Evolutionary conservation across 2,888 invertebrate species (phyloP).

Genomic region (Latrodectus hesperus): DNA sequence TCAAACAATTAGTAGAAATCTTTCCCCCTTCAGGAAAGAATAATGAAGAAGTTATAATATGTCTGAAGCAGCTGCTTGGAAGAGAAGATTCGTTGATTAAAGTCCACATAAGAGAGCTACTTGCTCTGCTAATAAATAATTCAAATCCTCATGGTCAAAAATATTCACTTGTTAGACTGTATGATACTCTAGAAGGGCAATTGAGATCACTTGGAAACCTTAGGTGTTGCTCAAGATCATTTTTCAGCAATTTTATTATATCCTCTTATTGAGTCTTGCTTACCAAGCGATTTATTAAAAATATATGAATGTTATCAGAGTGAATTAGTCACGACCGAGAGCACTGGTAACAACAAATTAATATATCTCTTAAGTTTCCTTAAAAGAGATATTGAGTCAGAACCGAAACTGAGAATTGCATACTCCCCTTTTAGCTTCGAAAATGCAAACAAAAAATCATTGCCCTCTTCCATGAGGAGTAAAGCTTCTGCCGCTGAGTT

Average conservation of each 20-base stretch:
- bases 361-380: too few species aligned
- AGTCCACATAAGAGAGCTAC: neutral
- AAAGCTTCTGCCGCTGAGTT: too few species aligned
- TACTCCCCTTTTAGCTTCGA: neutral
- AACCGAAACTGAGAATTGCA: too few species aligned
- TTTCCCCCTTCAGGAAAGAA: conserved; percentile 4
- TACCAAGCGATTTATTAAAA: neutral
- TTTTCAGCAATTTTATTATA: neutral
- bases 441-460: neutral
- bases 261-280: neutral
- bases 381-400: too few species aligned
- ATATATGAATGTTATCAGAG: too few species aligned
- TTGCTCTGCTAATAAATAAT: neutral
- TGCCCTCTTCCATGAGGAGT: too few species aligned
- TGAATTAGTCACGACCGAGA: too few species aligned
- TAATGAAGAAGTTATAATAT: conserved; percentile 2
- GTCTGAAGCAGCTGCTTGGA: neutral
- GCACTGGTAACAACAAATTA: too few species aligned
- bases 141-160: too few species aligned
- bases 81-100: neutral
- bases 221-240: neutral
- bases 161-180: too few species aligned
- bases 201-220: neutral
- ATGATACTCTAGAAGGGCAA: neutral
- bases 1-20: neutral